Conservation (phyloP, 2,113 vertebrate species). For the Furnarius figulus region DNA sequence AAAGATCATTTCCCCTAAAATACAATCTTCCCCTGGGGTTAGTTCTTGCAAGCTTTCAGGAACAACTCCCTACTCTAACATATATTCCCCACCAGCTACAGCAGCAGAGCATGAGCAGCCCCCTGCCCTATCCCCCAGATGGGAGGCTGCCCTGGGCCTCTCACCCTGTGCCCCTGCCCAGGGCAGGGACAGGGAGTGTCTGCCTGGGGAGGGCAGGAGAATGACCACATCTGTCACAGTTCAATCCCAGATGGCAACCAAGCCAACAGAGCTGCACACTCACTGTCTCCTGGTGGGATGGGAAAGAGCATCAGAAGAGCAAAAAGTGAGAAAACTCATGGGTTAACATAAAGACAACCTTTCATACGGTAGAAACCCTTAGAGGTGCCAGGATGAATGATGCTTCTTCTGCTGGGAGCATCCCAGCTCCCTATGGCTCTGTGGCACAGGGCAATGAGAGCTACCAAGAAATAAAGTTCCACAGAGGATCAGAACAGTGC, state of each 20-base stretch:
- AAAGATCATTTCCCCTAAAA: neutral
- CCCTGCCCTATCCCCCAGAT: fast-evolving
- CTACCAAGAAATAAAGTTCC: neutral
- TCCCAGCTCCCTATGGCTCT: neutral
- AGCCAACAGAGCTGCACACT: neutral
- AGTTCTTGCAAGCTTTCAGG: fast-evolving
- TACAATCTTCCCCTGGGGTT: neutral
- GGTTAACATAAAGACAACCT: neutral
- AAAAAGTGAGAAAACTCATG: neutral
- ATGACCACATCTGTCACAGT: fast-evolving
- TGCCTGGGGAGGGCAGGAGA: neutral
- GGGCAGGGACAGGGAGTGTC: neutral
- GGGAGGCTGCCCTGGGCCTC: neutral
- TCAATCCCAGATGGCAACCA: neutral
- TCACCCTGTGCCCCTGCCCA: neutral
- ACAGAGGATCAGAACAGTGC: neutral
- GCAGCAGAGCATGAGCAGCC: neutral
- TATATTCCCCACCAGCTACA: neutral
- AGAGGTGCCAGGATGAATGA: neutral
- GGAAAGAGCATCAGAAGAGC: neutral
- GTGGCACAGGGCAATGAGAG: neutral
- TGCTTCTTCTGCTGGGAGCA: fast-evolving
- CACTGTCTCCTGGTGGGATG: fast-evolving
- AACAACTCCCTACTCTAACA: neutral
- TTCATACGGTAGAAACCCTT: neutral